Base-by-base conservation (phyloP, 2,888 invertebrate genomes). In the Lycaena phlaeas region DNA sequence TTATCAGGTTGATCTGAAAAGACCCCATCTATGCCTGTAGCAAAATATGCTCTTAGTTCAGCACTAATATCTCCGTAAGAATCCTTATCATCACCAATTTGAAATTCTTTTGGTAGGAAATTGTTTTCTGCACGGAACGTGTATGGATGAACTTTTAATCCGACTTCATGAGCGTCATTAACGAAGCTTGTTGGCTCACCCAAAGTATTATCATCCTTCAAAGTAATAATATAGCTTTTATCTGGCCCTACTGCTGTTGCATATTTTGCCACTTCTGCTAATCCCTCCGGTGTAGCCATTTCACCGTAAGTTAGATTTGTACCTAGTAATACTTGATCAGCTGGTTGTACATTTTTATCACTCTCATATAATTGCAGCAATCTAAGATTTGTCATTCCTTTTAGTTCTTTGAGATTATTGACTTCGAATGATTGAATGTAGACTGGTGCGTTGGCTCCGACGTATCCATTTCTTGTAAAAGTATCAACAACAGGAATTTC, bases 341-440 rank as follows among this genome's bases (percentile, higher is more conserved):
- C 64, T 1, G 82, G 82, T 39, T 59, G 70, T 4, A 14, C 30
- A n/a, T 44, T 27, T 25, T 51, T 56, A 4, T 52, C 51, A 18
- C 58, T 51, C 22, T 56, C 59, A 30, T 65, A 65, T 14, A 84
- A 52, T 45, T 84, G 81, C 36, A 82, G 55, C 14, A 84, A 56
- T 36, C 69, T 61, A 9, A 84, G 58, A 42, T 66, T 62, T 11
- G 82, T 79, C 26, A 81, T 54, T 31, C 54, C 59, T 36, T 64
- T 75, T 1, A 84, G 51, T 46, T 77, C 68, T 38, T 66, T 78
- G 17, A 84, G 63, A 46, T 84, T 84, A 17, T 49, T 68, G 1
- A 81, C 68, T 61, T 84, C 82, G 52, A 82, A 81, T 0, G 82
- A 82, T 46, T 82, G 82, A 27, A 84, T 79, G 42, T 73, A 79